Conservation (phyloP, 2,888 invertebrate genomes). For the Leucozona laternaria region DNA sequence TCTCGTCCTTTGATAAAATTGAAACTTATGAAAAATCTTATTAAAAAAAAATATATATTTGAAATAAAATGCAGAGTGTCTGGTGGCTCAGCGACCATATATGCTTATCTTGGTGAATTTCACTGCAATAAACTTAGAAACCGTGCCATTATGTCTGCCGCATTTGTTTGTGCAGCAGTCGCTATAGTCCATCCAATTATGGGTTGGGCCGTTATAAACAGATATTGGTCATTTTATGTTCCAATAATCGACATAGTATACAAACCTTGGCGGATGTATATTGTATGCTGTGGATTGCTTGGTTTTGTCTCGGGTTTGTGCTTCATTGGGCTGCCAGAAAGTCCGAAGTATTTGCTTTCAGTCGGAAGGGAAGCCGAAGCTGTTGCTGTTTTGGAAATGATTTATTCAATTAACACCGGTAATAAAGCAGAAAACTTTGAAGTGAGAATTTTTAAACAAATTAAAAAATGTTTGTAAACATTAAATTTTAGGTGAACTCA, state of each 20-base stretch:
- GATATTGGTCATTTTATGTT: constrained; percentile 79
- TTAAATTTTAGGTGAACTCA: constrained; percentile 17
- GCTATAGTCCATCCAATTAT: constrained; percentile 79
- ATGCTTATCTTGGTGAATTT: constrained; percentile 85
- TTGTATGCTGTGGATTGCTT: constrained; percentile 80
- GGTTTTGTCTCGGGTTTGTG: constrained; percentile 79
- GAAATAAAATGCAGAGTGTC: constrained; percentile 78
- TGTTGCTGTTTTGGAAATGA: constrained; percentile 77
- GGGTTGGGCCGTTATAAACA: constrained; percentile 80
- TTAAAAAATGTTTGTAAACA: not conserved
- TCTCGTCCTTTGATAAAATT: no score
- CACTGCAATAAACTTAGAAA: constrained; percentile 83
- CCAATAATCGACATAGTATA: constrained; percentile 78
- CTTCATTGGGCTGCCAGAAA: constrained; percentile 80
- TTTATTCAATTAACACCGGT: constrained; percentile 78
- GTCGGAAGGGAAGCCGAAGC: constrained; percentile 78
- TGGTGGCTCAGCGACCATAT: constrained; percentile 84
- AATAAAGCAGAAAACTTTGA: constrained; percentile 53
- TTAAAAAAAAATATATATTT: not conserved
- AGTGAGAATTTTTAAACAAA: constrained; percentile 45
- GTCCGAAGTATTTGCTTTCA: constrained; percentile 81
- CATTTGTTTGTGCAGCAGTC: constrained; percentile 79
- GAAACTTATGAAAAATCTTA: no score
- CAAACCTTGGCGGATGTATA: constrained; percentile 81
- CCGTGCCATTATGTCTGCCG: constrained; percentile 81